phyloP scores from a whole-genome alignment of 2,797 vertebrate species.

The Typhlichthys subterraneus region DNA sequence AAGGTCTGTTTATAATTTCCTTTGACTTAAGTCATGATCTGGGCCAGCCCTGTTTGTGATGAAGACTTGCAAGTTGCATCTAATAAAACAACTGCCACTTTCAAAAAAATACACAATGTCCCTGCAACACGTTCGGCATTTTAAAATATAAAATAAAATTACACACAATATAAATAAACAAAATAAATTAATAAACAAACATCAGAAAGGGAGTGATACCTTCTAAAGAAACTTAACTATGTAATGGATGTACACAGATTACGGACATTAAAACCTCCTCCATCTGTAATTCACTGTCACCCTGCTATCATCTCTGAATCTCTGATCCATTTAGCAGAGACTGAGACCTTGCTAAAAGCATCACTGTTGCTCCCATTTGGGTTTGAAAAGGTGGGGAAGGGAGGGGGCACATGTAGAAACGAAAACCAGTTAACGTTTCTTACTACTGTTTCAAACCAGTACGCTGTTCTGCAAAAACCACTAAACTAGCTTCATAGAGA shows the following conservation, averaged over 20 bases:
- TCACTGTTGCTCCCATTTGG: conserved; percentile 73
- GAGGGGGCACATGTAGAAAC: conserved; percentile 39
- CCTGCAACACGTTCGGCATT: conserved; percentile 61
- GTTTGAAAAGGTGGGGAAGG: conserved; percentile 57
- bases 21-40: conserved; percentile 35
- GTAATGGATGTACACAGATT: conserved; percentile 77
- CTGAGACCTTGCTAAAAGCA: conserved; percentile 78
- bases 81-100: conserved; percentile 57
- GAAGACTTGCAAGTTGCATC: conserved; percentile 36
- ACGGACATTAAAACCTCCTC: conserved; percentile 76
- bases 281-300: conserved; percentile 80
- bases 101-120: conserved; percentile 69
- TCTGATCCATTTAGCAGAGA: conserved; percentile 78
- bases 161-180: conserved; percentile 20
- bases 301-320: conserved; percentile 77
- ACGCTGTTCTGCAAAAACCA: conserved; percentile 74
- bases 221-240: conserved; percentile 75
- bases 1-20: conserved; percentile 61
- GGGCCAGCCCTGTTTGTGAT: conserved; percentile 47
- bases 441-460: conserved; percentile 74
- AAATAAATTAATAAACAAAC: conserved; percentile 51
- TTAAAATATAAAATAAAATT: background rate
- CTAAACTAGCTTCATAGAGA: conserved; percentile 66
- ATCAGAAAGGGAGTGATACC: conserved; percentile 74
- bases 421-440: conserved; percentile 73